Evolutionary conservation across 2,797 vertebrate genomes (phyloP).

Genomic region (Forpus xanthops): DNA sequence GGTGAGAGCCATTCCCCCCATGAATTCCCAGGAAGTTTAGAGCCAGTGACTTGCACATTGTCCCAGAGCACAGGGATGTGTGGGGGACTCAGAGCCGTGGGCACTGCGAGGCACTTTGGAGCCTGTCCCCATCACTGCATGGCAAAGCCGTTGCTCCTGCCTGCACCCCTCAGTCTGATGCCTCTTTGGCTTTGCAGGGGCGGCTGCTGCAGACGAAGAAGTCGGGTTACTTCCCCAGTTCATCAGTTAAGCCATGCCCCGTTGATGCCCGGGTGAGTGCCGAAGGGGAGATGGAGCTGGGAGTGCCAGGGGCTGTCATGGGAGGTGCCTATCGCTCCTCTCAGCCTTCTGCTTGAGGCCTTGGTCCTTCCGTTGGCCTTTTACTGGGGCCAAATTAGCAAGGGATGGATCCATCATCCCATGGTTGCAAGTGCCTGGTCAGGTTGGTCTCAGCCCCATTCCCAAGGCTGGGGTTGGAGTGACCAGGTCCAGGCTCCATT

Average conservation of each 20-base stretch:
- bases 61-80: neutral
- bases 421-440: neutral
- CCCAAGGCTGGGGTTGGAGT: neutral
- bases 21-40: neutral
- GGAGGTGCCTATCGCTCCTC: neutral
- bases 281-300: neutral
- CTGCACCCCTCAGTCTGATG: rapidly evolving
- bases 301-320: rapidly evolving
- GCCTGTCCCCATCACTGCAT: neutral
- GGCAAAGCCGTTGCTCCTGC: neutral
- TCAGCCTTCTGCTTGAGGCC: neutral
- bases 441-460: neutral
- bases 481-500: neutral
- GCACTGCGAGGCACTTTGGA: neutral
- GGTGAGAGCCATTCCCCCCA: slow-evolving; percentile 66
- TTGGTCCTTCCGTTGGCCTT: neutral
- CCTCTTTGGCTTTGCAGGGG: slow-evolving; percentile 77
- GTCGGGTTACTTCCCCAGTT: slow-evolving; percentile 92
- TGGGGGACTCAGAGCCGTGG: rapidly evolving
- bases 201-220: slow-evolving; percentile 88
- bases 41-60: rapidly evolving
- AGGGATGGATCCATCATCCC: neutral
- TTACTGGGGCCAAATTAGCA: rapidly evolving
- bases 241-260: slow-evolving; percentile 90
- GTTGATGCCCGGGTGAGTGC: slow-evolving; percentile 89